Percentiles rank a stretch among this genome's conserved stretches.
Conservation (phyloP, 2,113 vertebrate genomes). For the Gallinago media region DNA sequence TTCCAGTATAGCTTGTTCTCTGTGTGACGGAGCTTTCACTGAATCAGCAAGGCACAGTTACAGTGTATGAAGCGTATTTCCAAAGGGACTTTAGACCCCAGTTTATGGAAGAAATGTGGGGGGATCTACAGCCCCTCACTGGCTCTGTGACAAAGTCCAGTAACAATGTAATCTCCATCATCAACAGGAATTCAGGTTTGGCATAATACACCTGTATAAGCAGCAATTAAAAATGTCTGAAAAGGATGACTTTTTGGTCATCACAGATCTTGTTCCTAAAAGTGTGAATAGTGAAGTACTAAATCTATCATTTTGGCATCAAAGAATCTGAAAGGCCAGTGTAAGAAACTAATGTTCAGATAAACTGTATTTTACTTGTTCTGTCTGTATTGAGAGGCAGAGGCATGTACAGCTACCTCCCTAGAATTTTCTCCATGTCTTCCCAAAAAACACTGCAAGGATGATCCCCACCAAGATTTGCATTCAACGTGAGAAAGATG, state of each 20-base stretch:
- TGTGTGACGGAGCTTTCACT: background rate
- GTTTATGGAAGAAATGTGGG: background rate
- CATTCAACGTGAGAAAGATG: background rate
- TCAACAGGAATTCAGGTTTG: background rate
- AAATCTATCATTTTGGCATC: background rate
- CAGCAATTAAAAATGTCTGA: background rate
- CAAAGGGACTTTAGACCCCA: background rate
- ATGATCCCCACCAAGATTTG: background rate
- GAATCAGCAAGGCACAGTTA: background rate
- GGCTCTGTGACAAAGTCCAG: background rate
- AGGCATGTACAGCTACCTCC: background rate
- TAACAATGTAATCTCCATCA: background rate
- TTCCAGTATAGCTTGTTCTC: background rate
- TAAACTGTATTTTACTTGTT: background rate
- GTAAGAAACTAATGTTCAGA: background rate
- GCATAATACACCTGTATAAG: background rate
- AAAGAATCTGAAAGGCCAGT: background rate
- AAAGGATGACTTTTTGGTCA: background rate
- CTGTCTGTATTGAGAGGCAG: background rate
- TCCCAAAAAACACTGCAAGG: background rate
- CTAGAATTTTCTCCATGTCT: background rate
- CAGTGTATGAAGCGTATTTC: background rate
- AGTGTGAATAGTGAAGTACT: background rate
- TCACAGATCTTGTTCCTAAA: background rate
- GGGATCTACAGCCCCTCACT: background rate